A percentile compares a stretch with the other conserved stretches of the same genome.
These are phyloP conservation scores for Ormyrus labotus DNA, from an alignment of 2,888 invertebrate genomes.

Conservation along the genomic window DNA sequence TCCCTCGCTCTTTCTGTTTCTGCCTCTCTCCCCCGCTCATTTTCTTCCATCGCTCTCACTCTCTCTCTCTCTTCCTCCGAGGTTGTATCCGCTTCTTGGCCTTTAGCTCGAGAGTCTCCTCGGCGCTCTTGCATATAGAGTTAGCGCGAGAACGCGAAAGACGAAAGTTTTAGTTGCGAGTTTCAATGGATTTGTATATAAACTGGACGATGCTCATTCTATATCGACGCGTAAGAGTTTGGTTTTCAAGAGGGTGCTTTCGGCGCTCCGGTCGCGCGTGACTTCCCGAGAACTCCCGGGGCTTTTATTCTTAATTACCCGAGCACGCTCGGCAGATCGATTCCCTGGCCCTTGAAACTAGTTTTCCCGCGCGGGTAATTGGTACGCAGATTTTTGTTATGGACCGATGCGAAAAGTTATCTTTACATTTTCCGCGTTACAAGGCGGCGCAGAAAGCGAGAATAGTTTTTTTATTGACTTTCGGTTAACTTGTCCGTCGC, in stretches of 20 bases:
- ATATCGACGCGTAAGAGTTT: slow-evolving; percentile 12
- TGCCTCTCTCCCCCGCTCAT: neutral
- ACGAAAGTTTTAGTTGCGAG: slow-evolving; percentile 49
- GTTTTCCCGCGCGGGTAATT: no score
- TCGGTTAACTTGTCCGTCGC: no score
- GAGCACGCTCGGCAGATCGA: neutral
- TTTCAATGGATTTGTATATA: slow-evolving; percentile 54
- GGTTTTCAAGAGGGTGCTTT: neutral
- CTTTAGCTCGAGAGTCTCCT: slow-evolving; percentile 29
- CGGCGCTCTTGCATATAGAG: slow-evolving; percentile 16
- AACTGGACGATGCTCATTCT: slow-evolving; percentile 1
- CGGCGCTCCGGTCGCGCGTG: neutral
- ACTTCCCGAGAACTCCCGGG: slow-evolving; percentile 40
- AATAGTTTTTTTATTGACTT: no score
- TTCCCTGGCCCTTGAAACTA: no score
- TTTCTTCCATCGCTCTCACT: slow-evolving; percentile 2
- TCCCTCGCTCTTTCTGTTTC: neutral
- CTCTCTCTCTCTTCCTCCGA: slow-evolving; percentile 12
- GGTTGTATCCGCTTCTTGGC: slow-evolving; percentile 16
- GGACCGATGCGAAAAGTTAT: no score
- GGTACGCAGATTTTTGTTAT: no score
- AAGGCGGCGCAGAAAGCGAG: no score
- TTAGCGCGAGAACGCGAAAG: neutral
- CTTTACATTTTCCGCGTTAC: no score
- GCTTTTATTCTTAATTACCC: slow-evolving; percentile 49